These are phyloP conservation scores for Anadara kagoshimensis DNA, from an alignment of 1,140 invertebrate species.

Conservation along the genomic window DNA sequence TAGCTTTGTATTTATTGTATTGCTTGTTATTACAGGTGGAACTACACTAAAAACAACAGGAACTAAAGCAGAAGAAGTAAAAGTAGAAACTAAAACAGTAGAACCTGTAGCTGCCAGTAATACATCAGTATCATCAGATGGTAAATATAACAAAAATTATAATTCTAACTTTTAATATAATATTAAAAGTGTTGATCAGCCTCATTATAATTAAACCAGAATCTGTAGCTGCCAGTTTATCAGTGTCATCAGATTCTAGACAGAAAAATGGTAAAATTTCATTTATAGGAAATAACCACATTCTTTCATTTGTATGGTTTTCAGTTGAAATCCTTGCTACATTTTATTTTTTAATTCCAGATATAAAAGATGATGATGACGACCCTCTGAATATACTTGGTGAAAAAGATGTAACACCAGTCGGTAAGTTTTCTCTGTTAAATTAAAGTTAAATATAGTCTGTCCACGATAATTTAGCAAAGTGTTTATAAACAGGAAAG, in stretches of 20 bases:
- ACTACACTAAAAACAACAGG: conserved; percentile 70
- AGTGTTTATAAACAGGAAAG: not conserved
- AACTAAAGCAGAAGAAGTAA: conserved; percentile 65
- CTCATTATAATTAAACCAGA: too few relatives aligned
- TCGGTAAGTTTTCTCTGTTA: conserved; percentile 72
- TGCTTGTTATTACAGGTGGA: conserved; percentile 58
- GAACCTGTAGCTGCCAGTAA: conserved; percentile 37
- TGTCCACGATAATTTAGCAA: not conserved
- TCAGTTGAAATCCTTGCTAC: not conserved
- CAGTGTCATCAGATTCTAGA: too few relatives aligned
- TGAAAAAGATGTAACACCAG: conserved; percentile 93
- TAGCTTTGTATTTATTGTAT: too few relatives aligned
- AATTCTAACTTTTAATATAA: too few relatives aligned
- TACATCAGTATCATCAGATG: conserved; percentile 21
- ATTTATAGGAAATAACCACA: too few relatives aligned
- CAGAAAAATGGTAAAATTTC: too few relatives aligned
- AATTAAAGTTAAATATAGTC: not conserved
- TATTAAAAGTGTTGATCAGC: too few relatives aligned
- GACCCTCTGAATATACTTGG: conserved; percentile 76
- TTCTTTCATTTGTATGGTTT: not conserved
- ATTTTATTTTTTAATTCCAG: conserved; percentile 32
- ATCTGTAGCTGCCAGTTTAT: too few relatives aligned
- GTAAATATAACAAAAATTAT: too few relatives aligned
- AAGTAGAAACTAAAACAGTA: conserved; percentile 39
- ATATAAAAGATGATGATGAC: conserved; percentile 49